A percentile compares a stretch with the other conserved stretches of the same genome.
phyloP scores from a whole-genome alignment of 1,140 invertebrate genomes.

The Aporrectodea caliginosa region DNA sequence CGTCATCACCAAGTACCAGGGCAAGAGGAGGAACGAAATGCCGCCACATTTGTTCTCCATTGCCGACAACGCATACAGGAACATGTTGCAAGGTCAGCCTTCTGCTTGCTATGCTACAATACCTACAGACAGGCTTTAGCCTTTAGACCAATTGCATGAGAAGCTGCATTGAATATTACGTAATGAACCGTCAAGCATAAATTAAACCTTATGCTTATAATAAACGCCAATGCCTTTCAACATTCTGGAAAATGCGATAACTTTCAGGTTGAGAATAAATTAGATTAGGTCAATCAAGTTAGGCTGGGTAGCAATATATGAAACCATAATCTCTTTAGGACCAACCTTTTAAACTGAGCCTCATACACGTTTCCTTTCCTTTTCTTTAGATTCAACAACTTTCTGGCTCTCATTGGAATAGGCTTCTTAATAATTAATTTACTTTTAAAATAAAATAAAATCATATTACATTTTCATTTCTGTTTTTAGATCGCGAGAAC shows the following conservation, averaged over 20 bases:
- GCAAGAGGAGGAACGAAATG: constrained; percentile 65
- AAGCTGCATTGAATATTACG: background rate
- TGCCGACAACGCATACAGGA: constrained; percentile 53
- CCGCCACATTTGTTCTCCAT: constrained; percentile 54
- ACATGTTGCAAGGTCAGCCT: constrained; percentile 32
- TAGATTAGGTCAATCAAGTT: no score
- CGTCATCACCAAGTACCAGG: constrained; percentile 91
- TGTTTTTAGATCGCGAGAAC: constrained; percentile 37
- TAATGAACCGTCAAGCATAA: background rate
- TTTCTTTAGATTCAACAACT: no score
- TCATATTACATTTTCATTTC: no score
- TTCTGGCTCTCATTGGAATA: no score
- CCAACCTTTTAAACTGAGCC: no score
- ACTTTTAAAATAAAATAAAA: no score
- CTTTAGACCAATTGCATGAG: background rate
- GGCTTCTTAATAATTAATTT: no score
- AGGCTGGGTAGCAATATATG: no score
- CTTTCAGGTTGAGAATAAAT: no score
- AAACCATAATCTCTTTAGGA: no score
- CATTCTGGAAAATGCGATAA: no score
- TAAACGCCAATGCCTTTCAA: background rate
- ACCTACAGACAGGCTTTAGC: background rate
- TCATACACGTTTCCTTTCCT: no score
- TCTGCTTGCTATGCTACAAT: background rate
- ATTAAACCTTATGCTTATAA: background rate